phyloP scores from a whole-genome alignment of 2,888 invertebrate genomes.

The Stenoptilia bipunctidactyla region DNA sequence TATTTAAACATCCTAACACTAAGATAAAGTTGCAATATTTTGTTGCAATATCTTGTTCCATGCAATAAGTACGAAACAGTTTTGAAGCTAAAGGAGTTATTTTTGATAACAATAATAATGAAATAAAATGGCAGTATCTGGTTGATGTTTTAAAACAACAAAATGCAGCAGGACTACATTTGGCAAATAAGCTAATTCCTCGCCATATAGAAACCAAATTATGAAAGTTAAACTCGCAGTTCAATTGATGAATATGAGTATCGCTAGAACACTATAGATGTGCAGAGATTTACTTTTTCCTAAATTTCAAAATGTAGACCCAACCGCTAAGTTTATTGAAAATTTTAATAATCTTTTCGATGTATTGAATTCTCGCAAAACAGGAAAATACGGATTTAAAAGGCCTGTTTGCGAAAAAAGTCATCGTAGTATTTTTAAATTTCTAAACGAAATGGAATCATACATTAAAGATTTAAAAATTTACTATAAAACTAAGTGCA shows the following conservation, averaged over 20 bases:
- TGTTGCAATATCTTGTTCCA: slow-evolving; percentile 17
- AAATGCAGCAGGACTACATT: slow-evolving; percentile 11
- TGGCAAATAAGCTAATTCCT: slow-evolving; percentile 13
- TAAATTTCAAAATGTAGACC: not conserved
- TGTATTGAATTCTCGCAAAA: not conserved
- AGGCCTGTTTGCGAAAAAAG: too few species aligned
- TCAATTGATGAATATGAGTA: slow-evolving; percentile 10
- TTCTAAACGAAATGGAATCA: too few species aligned
- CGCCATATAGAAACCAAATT: slow-evolving; percentile 11
- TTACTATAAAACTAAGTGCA: slow-evolving; percentile 1
- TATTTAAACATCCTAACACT: slow-evolving; percentile 17
- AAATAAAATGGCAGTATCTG: slow-evolving; percentile 15
- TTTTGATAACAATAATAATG: slow-evolving; percentile 8
- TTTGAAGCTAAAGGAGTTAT: slow-evolving; percentile 16
- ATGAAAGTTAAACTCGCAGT: slow-evolving; percentile 14
- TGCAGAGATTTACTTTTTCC: slow-evolving; percentile 1
- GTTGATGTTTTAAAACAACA: slow-evolving; percentile 14
- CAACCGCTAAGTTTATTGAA: slow-evolving; percentile 13
- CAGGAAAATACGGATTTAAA: too few species aligned
- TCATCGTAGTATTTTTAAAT: too few species aligned
- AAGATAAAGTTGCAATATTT: slow-evolving; percentile 16
- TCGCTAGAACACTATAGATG: slow-evolving; percentile 8
- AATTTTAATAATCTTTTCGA: slow-evolving; percentile 10
- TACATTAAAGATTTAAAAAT: too few species aligned
- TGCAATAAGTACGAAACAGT: slow-evolving; percentile 17